These are phyloP conservation scores for Perithous albicinctus DNA, from an alignment of 2,888 invertebrate species.

Conservation along the genomic window DNA sequence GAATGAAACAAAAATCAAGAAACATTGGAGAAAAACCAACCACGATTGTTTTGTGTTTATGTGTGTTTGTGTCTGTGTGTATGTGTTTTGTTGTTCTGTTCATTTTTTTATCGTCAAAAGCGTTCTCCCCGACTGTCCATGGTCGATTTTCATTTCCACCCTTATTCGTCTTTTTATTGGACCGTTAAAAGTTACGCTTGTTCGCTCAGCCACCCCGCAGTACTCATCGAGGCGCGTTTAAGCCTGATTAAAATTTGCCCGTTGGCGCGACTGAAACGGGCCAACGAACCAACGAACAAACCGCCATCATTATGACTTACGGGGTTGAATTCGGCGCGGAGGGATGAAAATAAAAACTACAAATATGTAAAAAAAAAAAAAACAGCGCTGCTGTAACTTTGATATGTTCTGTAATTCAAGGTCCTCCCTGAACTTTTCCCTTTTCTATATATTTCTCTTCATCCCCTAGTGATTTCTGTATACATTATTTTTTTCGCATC, in stretches of 20 bases:
- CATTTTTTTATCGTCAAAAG: slow-evolving; percentile 25
- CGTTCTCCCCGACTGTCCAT: slow-evolving; percentile 53
- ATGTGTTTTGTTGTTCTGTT: no score
- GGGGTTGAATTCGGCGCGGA: neutral
- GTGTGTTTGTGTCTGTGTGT: no score
- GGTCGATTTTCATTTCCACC: slow-evolving; percentile 79
- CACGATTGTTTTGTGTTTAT: slow-evolving; percentile 40
- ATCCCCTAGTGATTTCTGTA: no score
- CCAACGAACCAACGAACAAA: slow-evolving; percentile 27
- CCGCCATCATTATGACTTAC: neutral
- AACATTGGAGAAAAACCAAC: slow-evolving; percentile 13
- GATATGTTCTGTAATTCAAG: slow-evolving; percentile 40
- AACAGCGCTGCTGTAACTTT: slow-evolving; percentile 41
- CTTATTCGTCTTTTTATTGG: slow-evolving; percentile 76
- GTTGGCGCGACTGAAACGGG: slow-evolving; percentile 49
- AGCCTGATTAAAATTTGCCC: slow-evolving; percentile 80
- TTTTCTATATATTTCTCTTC: slow-evolving; percentile 48
- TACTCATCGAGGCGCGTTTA: slow-evolving; percentile 74
- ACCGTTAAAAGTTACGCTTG: slow-evolving; percentile 80
- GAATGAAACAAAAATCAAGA: slow-evolving; percentile 21
- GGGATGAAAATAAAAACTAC: slow-evolving; percentile 63
- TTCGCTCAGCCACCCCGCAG: slow-evolving; percentile 48
- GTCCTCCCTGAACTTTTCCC: slow-evolving; percentile 28
- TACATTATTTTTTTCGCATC: no score
- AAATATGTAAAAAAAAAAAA: slow-evolving; percentile 61